Evolutionary conservation across 2,888 invertebrate species (phyloP).

Genomic region (Dynastes grantii): DNA sequence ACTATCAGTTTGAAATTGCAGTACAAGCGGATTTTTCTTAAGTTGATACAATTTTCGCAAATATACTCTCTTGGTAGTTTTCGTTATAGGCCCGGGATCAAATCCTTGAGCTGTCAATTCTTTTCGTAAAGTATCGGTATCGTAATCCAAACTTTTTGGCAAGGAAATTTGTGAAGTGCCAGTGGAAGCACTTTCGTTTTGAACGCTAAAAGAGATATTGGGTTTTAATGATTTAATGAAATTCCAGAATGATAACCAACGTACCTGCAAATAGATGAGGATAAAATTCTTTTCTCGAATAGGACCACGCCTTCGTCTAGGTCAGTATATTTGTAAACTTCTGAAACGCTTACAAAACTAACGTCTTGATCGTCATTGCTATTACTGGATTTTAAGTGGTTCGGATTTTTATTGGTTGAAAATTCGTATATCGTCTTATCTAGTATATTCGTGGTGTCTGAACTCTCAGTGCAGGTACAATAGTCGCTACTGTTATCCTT

Average conservation of each 20-base stretch:
- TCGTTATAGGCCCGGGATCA: conserved; percentile 85
- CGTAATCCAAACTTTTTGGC: conserved; percentile 77
- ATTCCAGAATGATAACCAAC: conserved; percentile 11
- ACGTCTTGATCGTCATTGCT: conserved; percentile 50
- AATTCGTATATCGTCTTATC: conserved; percentile 62
- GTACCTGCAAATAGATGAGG: conserved; percentile 74
- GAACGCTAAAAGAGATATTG: conserved; percentile 49
- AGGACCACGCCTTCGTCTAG: conserved; percentile 80
- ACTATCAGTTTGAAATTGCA: conserved; percentile 14
- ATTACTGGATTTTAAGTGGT: conserved; percentile 14
- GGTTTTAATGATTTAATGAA: neutral
- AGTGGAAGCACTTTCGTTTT: conserved; percentile 54
- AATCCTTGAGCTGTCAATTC: conserved; percentile 78
- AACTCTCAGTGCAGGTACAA: conserved; percentile 63
- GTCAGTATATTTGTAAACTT: conserved; percentile 85
- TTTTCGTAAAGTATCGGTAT: conserved; percentile 77
- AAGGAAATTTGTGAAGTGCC: conserved; percentile 66
- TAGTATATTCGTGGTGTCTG: conserved; percentile 56
- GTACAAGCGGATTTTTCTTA: conserved; percentile 58
- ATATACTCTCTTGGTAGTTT: conserved; percentile 84
- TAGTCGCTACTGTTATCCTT: conserved; percentile 65
- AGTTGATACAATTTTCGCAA: conserved; percentile 80
- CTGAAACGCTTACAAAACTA: conserved; percentile 76
- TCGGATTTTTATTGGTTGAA: conserved; percentile 41
- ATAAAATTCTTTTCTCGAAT: conserved; percentile 77